These are phyloP conservation scores for Lasioglossum lativentre DNA, from an alignment of 2,888 invertebrate genomes.

Conservation along the genomic window DNA sequence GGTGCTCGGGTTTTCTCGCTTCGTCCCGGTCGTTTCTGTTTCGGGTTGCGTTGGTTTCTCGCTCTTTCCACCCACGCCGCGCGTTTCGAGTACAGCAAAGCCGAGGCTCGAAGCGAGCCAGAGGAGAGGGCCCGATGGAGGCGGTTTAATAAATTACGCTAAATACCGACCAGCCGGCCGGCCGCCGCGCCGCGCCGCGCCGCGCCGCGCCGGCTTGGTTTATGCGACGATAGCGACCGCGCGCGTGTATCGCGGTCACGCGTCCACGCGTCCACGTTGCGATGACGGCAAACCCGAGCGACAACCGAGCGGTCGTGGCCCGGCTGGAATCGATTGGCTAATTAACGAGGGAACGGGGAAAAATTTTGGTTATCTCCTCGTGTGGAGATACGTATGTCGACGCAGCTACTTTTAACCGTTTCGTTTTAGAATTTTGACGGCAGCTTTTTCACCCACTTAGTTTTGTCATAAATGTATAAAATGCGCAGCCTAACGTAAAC, in stretches of 20 bases:
- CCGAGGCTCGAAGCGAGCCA: conserved; percentile 57
- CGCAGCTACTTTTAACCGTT: too few species aligned
- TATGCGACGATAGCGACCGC: conserved; percentile 45
- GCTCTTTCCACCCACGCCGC: neutral
- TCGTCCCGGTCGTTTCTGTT: neutral
- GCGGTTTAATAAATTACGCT: conserved; percentile 80
- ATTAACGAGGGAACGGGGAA: neutral
- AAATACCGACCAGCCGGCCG: too few species aligned
- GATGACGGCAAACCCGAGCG: conserved; percentile 6
- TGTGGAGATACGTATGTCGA: too few species aligned
- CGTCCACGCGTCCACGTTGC: conserved; percentile 20
- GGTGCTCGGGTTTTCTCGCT: too few species aligned
- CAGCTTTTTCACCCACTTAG: too few species aligned
- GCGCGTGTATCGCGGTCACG: conserved; percentile 36
- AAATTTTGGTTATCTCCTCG: neutral
- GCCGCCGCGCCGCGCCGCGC: too few species aligned
- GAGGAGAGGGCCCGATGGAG: conserved; percentile 50
- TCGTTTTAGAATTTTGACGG: too few species aligned
- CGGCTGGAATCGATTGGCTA: conserved; percentile 23
- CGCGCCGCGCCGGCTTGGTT: conserved; percentile 19
- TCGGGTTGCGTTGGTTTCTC: neutral
- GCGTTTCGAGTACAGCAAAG: neutral
- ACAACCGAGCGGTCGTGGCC: neutral
- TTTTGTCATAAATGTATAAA: too few species aligned
- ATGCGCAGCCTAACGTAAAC: too few species aligned